Evolutionary conservation across 2,888 invertebrate genomes (phyloP), one percentile per base, ranked within the genome.

Genomic region (Chrysolina americana): DNA sequence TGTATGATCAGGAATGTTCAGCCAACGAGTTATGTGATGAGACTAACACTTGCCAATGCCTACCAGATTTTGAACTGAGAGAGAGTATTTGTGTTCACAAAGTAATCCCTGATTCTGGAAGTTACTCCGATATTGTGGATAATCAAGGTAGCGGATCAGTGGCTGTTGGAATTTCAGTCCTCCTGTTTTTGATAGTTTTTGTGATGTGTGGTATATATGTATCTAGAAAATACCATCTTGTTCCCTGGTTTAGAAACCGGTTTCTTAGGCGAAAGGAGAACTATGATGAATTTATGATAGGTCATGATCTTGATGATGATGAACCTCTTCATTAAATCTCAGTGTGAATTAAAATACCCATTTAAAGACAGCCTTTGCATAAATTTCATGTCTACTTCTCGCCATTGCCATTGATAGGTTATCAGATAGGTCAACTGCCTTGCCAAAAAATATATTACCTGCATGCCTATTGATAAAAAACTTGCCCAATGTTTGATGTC

Each of bases 251-350:
- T 44, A 83, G 86, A 71, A 85, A 81, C 72, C 88, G 86, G 78
- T 78, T 88, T 50, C 83, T 82, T 80, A 85, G 86, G 83, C 86
- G 87, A 83, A 84, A 84, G 76, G 83, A 82, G 76, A 87, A 84
- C 77, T 88, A 88, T 77, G 88, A 88, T 81, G 88, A 88, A 79
- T 88, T 88, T 74, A 88, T 88, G 87, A 88, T 88, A 77, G 88
- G 88, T 8, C 86, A 86, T 75, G 88, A 88, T 79, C 76, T 84
- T 69, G 86, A 87, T 76, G 86, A 86, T 73, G 88, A 88, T 79
- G 75, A 75, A 66, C 75, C 75, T 47, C 70, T 75, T 17, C 59
- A 70, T 19, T 74, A 70, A 70, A 53, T 66, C 23, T 56, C n/a
- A 41, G 62, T 68, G 56, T 59, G 28, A 50, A 19, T 50, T 17